phyloP scores from a whole-genome alignment of 2,888 invertebrate species.

The Drosophila nigricruria region DNA sequence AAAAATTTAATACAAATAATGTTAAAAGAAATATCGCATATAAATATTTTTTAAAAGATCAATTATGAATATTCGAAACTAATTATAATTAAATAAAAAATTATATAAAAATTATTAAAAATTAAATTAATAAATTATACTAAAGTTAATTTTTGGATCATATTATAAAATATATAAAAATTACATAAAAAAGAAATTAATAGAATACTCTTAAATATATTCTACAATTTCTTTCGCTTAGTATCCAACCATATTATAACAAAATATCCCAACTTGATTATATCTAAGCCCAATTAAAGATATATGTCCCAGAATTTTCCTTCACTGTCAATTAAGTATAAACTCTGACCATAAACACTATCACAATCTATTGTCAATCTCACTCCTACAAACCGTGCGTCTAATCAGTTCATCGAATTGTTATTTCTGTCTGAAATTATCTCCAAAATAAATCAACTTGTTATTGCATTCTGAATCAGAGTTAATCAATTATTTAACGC shows the following conservation, averaged over 20 bases:
- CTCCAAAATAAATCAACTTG: slow-evolving; percentile 66
- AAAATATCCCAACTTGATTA: background rate
- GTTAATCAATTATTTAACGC: slow-evolving; percentile 66
- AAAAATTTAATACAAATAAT: background rate
- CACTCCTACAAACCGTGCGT: background rate
- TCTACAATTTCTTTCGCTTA: too few species aligned
- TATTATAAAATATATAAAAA: too few species aligned
- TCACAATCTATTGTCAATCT: background rate
- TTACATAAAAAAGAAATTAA: too few species aligned
- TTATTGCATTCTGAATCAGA: slow-evolving; percentile 60
- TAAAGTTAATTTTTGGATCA: too few species aligned
- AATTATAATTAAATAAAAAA: background rate
- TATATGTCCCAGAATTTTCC: background rate
- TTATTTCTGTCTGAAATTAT: slow-evolving; percentile 35
- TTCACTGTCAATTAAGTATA: slow-evolving; percentile 13
- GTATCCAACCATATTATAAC: background rate
- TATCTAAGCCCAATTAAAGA: background rate
- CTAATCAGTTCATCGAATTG: slow-evolving; percentile 28
- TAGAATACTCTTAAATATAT: too few species aligned
- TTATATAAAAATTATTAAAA: too few species aligned
- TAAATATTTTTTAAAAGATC: too few species aligned
- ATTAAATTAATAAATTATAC: too few species aligned
- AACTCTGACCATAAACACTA: background rate
- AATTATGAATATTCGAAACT: too few species aligned
- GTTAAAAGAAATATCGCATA: background rate